Evolutionary conservation across 2,888 invertebrate species (phyloP), one percentile per base, ranked within the genome.

Genomic region (Trachelus tabidus): DNA sequence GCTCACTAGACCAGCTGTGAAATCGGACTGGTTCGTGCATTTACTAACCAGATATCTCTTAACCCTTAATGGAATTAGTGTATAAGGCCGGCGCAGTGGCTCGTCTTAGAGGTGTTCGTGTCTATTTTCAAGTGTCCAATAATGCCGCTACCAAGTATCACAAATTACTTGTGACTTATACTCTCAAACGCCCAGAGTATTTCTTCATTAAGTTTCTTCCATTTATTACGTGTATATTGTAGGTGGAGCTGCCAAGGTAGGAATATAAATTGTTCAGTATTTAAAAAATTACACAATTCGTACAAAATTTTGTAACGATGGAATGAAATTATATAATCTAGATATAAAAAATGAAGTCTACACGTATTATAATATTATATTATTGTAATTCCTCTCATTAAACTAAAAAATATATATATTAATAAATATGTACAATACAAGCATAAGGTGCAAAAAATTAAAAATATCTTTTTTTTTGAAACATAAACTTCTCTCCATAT

Each of bases 31-130:
- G 81, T 69, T 34, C 30, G 33, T 68, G 80, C 78, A 81, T 79
- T 75, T 84, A 83, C 88, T 87, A 89, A 89, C 87, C 83, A 86
- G 89, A 89, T 90, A 89, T 86, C 87, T 88, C 87, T 88, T 89
- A 90, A 88, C 87, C 86, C 86, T 86, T 88, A 90, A 91, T 89
- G 85, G 86, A 88, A 91, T 91, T 85, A 86, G 83, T 84, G 79
- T 56, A 85, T 86, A 86, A 88, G 89, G 87, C 88, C 84, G 86
- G 87, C 88, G 88, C 86, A 87, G 87, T 84, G 82, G 85, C 85
- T 71, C 71, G 33, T 12, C 71, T 71, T 71, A 12, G 71, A 23
- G 34, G 71, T 34, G 71, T 56, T 56, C 9, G 56, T 56, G 56
- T 9, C 56, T 56, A 9, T 56, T 56, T 56, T 56, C 56, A 56